Base-by-base conservation (phyloP, 2,797 vertebrate species). In the Sebastes minor region DNA sequence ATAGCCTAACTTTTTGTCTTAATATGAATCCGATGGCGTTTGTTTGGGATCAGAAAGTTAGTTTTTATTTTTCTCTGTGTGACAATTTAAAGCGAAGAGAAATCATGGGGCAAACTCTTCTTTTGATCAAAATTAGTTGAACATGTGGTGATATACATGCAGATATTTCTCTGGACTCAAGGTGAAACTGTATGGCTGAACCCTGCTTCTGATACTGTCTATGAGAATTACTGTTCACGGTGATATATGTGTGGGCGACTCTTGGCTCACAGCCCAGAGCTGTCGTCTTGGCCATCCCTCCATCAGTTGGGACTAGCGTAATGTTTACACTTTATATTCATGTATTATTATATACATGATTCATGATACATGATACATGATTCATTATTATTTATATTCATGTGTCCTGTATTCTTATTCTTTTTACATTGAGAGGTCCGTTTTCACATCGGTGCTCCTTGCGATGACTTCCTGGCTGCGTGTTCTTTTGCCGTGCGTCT, bases 211-310 rank as follows among this genome's bases (percentile, higher is more conserved):
- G 46, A 88, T 81, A 42, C 38, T 42, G 38, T 16, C 71, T 75
- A 80, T 80, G 71, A 78, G 20, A 83, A 71, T 52, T 69, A 72
- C 70, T 38, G 22, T 59, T 78, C 38, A 53, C 76, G 67, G 70
- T 66, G 81, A 82, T 76, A 46, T 49, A 71, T 80, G 76, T 78
- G 82, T 77, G 71, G 71, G 69, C 0, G 12, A 79, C 52, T 68
- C 16, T 71, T 76, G 77, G 61, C 70, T 78, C 18, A 1, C 49
- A 62, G 82, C 79, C 63, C 80, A 63, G 76, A 80, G 32, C 23
- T 74, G 46, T 66, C 81, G 78, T 78, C 74, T 65, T 55, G 65
- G 71, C 79, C 67, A 30, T 68, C 30, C 73, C 55, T 64, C 20
- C 22, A 75, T 76, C 61, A 38, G 59, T 59, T 65, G 33, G 9